phyloP scores from a whole-genome alignment of 2,888 invertebrate genomes.

The Gastracanthus pulcherrimus region DNA sequence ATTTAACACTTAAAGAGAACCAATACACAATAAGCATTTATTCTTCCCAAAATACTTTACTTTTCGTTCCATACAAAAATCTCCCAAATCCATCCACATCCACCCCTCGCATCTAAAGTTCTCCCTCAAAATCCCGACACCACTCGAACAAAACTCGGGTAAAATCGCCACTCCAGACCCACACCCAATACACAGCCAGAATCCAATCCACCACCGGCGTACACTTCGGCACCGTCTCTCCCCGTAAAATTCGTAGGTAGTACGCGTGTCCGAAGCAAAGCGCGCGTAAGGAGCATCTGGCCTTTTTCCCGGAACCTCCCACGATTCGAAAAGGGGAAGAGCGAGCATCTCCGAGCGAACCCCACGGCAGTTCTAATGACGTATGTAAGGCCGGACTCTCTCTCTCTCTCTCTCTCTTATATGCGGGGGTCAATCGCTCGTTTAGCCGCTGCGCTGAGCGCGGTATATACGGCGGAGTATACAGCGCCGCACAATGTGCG shows the following conservation, averaged over 20 bases:
- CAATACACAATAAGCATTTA: no score
- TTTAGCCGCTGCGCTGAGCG: slow-evolving; percentile 65
- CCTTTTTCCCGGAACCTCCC: slow-evolving; percentile 69
- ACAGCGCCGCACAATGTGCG: no score
- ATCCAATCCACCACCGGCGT: neutral
- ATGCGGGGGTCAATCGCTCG: slow-evolving; percentile 72
- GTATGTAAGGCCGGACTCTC: slow-evolving; percentile 71
- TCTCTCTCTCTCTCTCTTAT: no score
- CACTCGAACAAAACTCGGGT: neutral
- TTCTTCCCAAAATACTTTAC: no score
- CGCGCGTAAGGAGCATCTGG: slow-evolving; percentile 71
- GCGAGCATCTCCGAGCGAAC: neutral
- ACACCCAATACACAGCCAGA: no score
- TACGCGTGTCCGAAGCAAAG: slow-evolving; percentile 33
- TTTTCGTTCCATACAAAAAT: no score
- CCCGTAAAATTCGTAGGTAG: slow-evolving; percentile 17
- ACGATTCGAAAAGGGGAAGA: slow-evolving; percentile 48
- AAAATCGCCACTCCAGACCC: neutral
- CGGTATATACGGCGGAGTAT: no score
- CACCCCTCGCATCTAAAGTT: neutral
- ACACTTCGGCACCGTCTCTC: neutral
- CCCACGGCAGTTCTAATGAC: slow-evolving; percentile 70
- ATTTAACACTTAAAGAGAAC: no score
- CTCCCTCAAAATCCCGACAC: neutral
- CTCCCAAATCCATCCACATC: neutral